Evolutionary conservation across 2,888 invertebrate genomes (phyloP), one percentile per base, ranked within the genome.

Genomic region (Pyrochroa serraticornis): DNA sequence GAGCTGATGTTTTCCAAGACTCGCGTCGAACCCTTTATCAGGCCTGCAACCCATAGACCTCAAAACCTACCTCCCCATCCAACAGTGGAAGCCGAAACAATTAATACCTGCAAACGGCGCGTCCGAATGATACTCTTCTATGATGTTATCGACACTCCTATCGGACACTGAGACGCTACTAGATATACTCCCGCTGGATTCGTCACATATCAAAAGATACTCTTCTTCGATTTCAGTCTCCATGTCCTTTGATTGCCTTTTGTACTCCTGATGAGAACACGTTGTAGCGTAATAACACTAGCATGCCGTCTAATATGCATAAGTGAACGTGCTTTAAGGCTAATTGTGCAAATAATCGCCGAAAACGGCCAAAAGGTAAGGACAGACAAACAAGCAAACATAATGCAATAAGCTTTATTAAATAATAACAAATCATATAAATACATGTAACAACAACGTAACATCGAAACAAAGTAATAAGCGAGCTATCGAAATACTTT

Each of bases 111-210:
- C 93, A 82, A 93, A 93, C 62, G 93, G 93, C 62, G 89, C 87
- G 77, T 94, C 93, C 60, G 91, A 89, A 65, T 92, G 87, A 78
- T 88, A 92, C 79, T 93, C 92, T 79, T 93, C 92, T 57, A 92
- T 89, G 71, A 86, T 87, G 82, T 89, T 89, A 80, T 93, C 93
- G 65, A 90, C 89, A 75, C 92, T 92, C 74, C 84, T 83, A 77
- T 93, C 89, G 56, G 88, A 88, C 44, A 87, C 80, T 2, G 88
- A 88, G 44, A 89, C 84, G 74, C 87, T 87, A 66, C 88, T 87
- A 46, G 85, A 86, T 54, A 92, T 84, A 6, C 91, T 91, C 45
- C 90, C 90, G 67, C 89, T 89, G 65, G 89, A 89, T 44, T 82
- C 84, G 64, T 83, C 83, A 48, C 80, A 82, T 73, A 84, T 83